Evolutionary conservation across 1,140 invertebrate genomes (phyloP), one percentile per base, ranked within the genome.

Genomic region (Drepana arcuata): DNA sequence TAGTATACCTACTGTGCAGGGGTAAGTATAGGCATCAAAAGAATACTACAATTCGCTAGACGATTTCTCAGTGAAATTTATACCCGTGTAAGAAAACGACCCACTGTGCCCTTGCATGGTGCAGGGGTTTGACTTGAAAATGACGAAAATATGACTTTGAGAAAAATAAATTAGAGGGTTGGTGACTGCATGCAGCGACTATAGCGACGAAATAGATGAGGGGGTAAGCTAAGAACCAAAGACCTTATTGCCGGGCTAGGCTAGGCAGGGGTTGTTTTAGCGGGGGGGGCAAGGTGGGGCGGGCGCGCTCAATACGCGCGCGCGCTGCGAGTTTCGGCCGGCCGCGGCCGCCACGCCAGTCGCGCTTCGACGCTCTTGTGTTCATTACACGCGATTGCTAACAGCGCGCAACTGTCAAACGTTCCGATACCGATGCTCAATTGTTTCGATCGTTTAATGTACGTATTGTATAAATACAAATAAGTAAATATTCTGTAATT

Each of bases 301-400:
- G 56, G 47, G 44, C 38, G 57, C 73, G 72, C 48, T 75, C 71
- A 56, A 77, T 73, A 75, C 75, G 72, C 71, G 72, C 75, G 75
- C 69, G 73, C 75, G 69, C 71, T 55, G 55, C 59, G 49, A 16
- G 44, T 45, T 9, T 4, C 18, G 9, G 18, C 18, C 4, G 9
- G 18, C 18, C 9, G 18, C 33, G 48, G 45, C 47, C 30, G 28
- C 29, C 24, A 33, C 46, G 37, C 52, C 64, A 78, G 71, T 81
- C 71, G 73, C 64, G 57, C 69, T 70, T 61, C 48, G 60, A 69
- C 59, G 57, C 53, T 51, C 53, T 62, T 5, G 61, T 39, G 61
- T 57, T 41, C 47, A 55, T 56, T 40, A 29, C 41, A 51, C 60
- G 26, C 36, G 46, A 48, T 59, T 45, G 42, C 45, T 37, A 31